Evolutionary conservation across 2,888 invertebrate genomes (phyloP).

Genomic region (Agonum fuliginosum): DNA sequence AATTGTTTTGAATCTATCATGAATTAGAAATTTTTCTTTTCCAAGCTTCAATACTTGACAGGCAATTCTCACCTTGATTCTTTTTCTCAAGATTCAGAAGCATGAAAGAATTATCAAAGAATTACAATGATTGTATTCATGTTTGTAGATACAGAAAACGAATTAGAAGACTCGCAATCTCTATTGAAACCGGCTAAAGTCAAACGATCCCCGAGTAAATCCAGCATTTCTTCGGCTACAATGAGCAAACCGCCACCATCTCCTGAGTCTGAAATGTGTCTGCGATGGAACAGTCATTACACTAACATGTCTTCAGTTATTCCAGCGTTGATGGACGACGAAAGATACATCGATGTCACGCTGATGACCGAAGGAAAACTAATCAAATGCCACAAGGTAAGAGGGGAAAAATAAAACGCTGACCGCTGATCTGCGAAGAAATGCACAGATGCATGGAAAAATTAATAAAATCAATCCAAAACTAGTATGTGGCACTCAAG

Average conservation of each 20-base stretch:
- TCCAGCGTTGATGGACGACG: conserved; percentile 73
- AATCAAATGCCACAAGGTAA: conserved; percentile 75
- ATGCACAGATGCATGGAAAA: too few species aligned
- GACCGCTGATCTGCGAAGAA: too few species aligned
- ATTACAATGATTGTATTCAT: neutral
- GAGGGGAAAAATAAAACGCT: conserved; percentile 21
- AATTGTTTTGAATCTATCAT: too few species aligned
- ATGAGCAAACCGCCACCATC: conserved; percentile 29
- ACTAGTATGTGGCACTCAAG: too few species aligned
- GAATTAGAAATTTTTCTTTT: too few species aligned
- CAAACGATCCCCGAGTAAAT: conserved; percentile 53
- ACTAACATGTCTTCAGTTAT: conserved; percentile 75
- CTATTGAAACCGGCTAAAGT: conserved; percentile 2
- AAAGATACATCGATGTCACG: conserved; percentile 76
- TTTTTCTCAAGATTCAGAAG: neutral
- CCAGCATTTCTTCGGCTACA: conserved; percentile 1
- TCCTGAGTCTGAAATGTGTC: conserved; percentile 71
- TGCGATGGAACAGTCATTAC: conserved; percentile 77
- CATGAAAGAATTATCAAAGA: too few species aligned
- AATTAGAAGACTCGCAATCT: conserved; percentile 19
- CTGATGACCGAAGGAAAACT: conserved; percentile 75
- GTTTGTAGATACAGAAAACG: conserved; percentile 38
- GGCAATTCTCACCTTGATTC: too few species aligned
- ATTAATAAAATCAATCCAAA: too few species aligned
- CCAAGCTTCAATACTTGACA: too few species aligned